phyloP scores from a whole-genome alignment of 2,888 invertebrate species.

The Fragum fragum region DNA sequence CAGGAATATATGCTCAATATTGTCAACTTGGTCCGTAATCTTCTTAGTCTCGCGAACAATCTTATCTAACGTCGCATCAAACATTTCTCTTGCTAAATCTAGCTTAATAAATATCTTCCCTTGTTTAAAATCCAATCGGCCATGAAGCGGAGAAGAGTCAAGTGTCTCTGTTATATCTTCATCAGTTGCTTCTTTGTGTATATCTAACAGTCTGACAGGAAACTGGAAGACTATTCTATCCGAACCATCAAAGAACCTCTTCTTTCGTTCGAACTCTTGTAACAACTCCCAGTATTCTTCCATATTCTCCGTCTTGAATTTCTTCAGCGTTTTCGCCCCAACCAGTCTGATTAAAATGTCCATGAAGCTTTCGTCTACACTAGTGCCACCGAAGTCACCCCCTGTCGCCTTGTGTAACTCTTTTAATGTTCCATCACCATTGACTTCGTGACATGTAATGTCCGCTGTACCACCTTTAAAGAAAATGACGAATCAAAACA shows the following conservation, averaged over 20 bases:
- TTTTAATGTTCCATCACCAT: slow-evolving; percentile 41
- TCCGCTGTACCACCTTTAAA: slow-evolving; percentile 62
- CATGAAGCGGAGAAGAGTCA: slow-evolving; percentile 13
- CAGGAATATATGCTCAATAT: slow-evolving; percentile 36
- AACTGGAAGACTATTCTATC: slow-evolving; percentile 35
- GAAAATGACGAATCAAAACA: neutral
- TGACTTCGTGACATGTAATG: slow-evolving; percentile 53
- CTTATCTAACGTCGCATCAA: slow-evolving; percentile 34
- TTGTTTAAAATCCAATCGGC: slow-evolving; percentile 34
- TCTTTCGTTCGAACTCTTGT: slow-evolving; percentile 50
- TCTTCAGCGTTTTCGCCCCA: slow-evolving; percentile 22
- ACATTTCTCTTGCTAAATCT: slow-evolving; percentile 29
- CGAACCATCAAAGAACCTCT: slow-evolving; percentile 43
- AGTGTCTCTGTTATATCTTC: slow-evolving; percentile 21
- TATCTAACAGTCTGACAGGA: slow-evolving; percentile 38
- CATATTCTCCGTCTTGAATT: slow-evolving; percentile 35
- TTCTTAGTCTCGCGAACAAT: slow-evolving; percentile 2
- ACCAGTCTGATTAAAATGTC: slow-evolving; percentile 26
- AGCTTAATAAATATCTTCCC: slow-evolving; percentile 39
- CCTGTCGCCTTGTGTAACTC: slow-evolving; percentile 55
- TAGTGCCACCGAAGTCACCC: slow-evolving; percentile 59
- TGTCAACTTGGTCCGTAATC: slow-evolving; percentile 5
- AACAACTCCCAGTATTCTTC: slow-evolving; percentile 55
- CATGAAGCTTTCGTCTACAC: slow-evolving; percentile 47
- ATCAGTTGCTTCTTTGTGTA: slow-evolving; percentile 7